phyloP scores from a whole-genome alignment of 37 sponge, comb jelly and placozoan species.

The Tethya wilhelma region DNA sequence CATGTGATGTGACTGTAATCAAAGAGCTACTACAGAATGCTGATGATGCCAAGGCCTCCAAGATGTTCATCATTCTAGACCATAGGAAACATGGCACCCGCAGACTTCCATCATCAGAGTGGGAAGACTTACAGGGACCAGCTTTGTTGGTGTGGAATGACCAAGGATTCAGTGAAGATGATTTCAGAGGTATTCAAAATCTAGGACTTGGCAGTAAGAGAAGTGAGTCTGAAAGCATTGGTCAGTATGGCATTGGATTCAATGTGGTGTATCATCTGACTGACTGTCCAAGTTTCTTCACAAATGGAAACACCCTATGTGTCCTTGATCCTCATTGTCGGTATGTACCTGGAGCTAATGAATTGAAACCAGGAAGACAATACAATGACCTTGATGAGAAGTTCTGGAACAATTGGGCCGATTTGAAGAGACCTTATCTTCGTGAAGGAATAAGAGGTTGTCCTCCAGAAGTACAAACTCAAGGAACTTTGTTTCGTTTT shows the following conservation, averaged over 20 bases:
- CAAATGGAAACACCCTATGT: constrained; percentile 40
- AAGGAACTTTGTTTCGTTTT: constrained; percentile 51
- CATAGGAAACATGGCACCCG: constrained; percentile 26
- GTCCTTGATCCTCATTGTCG: constrained; percentile 61
- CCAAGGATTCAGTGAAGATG: constrained; percentile 42
- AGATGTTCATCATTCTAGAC: constrained; percentile 46
- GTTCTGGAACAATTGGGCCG: constrained; percentile 25
- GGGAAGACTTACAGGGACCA: constrained; percentile 76
- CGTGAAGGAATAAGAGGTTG: too few species aligned
- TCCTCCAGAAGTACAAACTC: background rate
- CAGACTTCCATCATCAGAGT: constrained; percentile 14
- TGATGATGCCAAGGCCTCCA: constrained; percentile 63
- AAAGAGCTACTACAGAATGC: constrained; percentile 67
- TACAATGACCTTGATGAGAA: constrained; percentile 23
- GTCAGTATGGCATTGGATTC: constrained; percentile 84
- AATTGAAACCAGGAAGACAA: constrained; percentile 9
- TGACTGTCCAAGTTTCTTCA: constrained; percentile 73
- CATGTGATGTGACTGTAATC: constrained; percentile 40
- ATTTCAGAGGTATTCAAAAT: constrained; percentile 73
- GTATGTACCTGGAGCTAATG: constrained; percentile 25
- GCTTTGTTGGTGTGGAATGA: constrained; percentile 73
- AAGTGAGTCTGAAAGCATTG: constrained; percentile 50
- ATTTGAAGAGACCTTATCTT: constrained; percentile 27
- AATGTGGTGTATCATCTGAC: constrained; percentile 78
- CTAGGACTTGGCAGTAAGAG: constrained; percentile 75